phyloP scores from a whole-genome alignment of 2,113 vertebrate species.

The Polypterus bichir region DNA sequence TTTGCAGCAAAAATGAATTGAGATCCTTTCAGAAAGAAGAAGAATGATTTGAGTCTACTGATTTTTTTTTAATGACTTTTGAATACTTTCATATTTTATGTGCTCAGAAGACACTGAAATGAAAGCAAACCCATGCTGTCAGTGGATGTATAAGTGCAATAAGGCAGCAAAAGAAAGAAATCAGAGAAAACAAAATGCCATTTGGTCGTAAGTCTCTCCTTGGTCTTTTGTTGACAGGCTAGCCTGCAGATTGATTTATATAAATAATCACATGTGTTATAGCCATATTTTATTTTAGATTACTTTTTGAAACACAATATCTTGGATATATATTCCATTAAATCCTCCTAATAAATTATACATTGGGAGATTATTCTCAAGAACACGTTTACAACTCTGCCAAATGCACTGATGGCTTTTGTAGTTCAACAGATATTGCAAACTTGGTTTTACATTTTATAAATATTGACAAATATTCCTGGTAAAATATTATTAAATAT shows the following conservation, averaged over 20 bases:
- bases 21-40: slow-evolving; percentile 38
- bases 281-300: slow-evolving; percentile 1
- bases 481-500: too few species aligned
- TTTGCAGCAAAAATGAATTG: slow-evolving; percentile 48
- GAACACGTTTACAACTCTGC: not conserved
- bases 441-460: too few species aligned
- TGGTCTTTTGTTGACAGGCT: not conserved
- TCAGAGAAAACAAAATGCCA: not conserved
- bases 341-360: not conserved
- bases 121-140: slow-evolving; percentile 28
- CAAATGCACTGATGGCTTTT: not conserved
- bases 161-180: not conserved
- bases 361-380: not conserved
- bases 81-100: slow-evolving; percentile 28
- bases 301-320: not conserved
- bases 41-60: slow-evolving; percentile 35
- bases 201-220: not conserved
- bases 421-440: too few species aligned
- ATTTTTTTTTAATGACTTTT: slow-evolving; percentile 47
- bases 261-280: not conserved
- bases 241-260: slow-evolving; percentile 1
- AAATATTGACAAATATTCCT: too few species aligned
- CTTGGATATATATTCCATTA: not conserved
- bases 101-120: slow-evolving; percentile 48
- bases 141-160: not conserved